A percentile compares a stretch with the other conserved stretches of the same genome.
phyloP scores from a whole-genome alignment of 2,888 invertebrate genomes.

The Oscheius sp. region DNA sequence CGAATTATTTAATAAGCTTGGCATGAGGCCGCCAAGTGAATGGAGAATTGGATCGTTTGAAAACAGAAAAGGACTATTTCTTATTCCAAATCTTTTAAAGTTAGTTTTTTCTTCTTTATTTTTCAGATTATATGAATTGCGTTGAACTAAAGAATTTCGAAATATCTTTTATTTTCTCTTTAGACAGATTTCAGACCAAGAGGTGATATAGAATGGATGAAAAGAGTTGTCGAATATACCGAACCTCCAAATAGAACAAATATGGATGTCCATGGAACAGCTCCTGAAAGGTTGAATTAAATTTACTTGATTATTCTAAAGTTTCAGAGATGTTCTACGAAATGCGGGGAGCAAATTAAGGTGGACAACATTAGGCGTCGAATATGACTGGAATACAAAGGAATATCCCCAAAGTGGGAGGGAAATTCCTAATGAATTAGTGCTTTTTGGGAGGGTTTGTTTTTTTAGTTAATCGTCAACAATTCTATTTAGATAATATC shows the following conservation, averaged over 20 bases:
- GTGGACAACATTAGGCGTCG: conserved; percentile 96
- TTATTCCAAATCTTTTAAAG: conserved; percentile 22
- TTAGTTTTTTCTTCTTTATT: conserved; percentile 8
- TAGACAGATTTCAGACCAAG: conserved; percentile 13
- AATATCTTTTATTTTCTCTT: too few species aligned
- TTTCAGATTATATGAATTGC: neutral
- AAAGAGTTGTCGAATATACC: conserved; percentile 71
- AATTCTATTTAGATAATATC: conserved; percentile 74
- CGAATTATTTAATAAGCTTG: neutral
- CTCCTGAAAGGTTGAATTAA: conserved; percentile 27
- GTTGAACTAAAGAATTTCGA: too few species aligned
- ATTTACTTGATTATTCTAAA: neutral
- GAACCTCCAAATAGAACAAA: conserved; percentile 71
- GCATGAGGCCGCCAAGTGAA: conserved; percentile 17
- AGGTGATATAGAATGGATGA: conserved; percentile 69
- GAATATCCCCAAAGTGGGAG: conserved; percentile 72
- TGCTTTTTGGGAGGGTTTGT: conserved; percentile 39
- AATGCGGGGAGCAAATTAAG: conserved; percentile 76
- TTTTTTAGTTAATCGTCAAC: neutral
- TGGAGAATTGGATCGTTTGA: conserved; percentile 19
- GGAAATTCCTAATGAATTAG: conserved; percentile 64
- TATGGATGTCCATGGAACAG: conserved; percentile 69
- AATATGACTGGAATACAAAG: conserved; percentile 97
- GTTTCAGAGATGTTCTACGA: conserved; percentile 37
- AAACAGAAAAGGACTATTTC: conserved; percentile 20